A percentile compares a stretch with the other conserved stretches of the same genome.
These are phyloP conservation scores for Crocodylus rhombifer DNA, from an alignment of 2,797 vertebrate genomes.

Conservation along the genomic window DNA sequence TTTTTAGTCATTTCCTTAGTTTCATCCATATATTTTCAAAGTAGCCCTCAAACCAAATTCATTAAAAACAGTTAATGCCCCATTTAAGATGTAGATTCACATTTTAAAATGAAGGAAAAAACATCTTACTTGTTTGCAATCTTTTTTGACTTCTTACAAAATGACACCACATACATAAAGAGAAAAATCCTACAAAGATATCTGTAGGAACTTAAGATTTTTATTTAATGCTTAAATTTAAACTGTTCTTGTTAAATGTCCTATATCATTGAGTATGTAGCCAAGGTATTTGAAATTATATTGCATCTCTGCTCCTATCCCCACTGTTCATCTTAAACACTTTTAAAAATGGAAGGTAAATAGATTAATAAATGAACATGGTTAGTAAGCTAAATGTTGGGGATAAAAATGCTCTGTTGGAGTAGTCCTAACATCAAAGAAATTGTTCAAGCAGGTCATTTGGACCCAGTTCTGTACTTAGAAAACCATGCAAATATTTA, in stretches of 20 bases:
- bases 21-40: constrained; percentile 53
- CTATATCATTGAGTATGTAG: constrained; percentile 43
- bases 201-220: constrained; percentile 35
- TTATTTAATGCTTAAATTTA: constrained; percentile 39
- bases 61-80: constrained; percentile 82
- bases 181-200: constrained; percentile 37
- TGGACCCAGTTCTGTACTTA: not conserved
- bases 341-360: not conserved
- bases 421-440: not conserved
- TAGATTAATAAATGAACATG: not conserved
- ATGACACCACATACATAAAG: constrained; percentile 27
- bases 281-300: constrained; percentile 27
- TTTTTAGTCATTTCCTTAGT: constrained; percentile 72
- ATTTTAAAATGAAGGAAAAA: constrained; percentile 76
- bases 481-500: not conserved
- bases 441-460: not conserved
- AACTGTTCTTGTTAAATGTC: constrained; percentile 6
- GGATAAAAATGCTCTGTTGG: not conserved
- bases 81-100: constrained; percentile 77
- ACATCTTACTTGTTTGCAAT: constrained; percentile 12
- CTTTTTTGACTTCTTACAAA: constrained; percentile 33
- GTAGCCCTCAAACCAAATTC: constrained; percentile 75
- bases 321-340: not conserved
- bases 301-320: not conserved
- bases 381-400: not conserved